Base-by-base conservation (phyloP, 2,888 invertebrate genomes). In the Platycheirus rosarum region DNA sequence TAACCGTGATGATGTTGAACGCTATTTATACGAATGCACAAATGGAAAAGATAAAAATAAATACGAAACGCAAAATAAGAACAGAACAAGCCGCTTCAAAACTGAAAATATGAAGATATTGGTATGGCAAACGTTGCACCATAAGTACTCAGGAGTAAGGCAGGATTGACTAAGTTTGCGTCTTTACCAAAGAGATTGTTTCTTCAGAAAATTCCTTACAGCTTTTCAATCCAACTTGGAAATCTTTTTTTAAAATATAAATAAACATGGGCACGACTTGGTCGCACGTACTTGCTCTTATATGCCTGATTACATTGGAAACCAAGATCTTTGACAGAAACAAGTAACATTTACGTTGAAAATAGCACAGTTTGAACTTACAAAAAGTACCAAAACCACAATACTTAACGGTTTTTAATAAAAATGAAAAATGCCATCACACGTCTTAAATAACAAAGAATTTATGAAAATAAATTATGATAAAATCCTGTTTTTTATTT, bases 141-240 rank as follows among this genome's bases (percentile, higher is more conserved):
- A n/a, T n/a, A n/a, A n/a, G n/a, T n/a, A n/a, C n/a, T n/a, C 37
- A 40, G 7, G 42, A 55, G 20, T 13, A 37, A 11, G 37, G 8
- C 20, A 14, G 26, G 29, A 20, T 55, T 26, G 48, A 7, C 8
- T 6, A 13, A 71, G 49, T 49, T 48, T 63, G 63, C 44, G 57
- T n/a, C n/a, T n/a, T n/a, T n/a, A n/a, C n/a, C n/a, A 74, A 69
- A 63, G 37, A 40, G 46, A 62, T 55, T 70, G 75, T 75, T 82
- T 82, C 76, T 77, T 40, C 37, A 68, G 76, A 82, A 82, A 82
- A 82, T 77, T 68, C 82, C 71, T 71, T 73, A 68, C 68, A 76
- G 70, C 42, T 76, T 62, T 70, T 62, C 20, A 71, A 82, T 82
- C 80, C 66, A 66, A 82, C 55, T 55, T 71, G 80, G 62, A 70